These are phyloP conservation scores for Ips typographus DNA, from an alignment of 1,140 invertebrate species.

Conservation along the genomic window DNA sequence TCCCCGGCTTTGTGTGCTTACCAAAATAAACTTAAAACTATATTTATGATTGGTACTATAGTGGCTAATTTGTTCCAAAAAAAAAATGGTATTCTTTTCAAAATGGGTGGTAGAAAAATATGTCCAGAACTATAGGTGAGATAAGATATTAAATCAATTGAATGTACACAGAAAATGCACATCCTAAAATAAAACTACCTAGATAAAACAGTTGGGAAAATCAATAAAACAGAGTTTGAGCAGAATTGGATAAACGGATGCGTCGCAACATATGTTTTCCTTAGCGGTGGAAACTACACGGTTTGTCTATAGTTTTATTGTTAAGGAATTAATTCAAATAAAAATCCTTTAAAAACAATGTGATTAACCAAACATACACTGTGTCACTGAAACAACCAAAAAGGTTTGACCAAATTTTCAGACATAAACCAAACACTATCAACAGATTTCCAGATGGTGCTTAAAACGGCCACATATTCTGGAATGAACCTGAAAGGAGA, in stretches of 20 bases:
- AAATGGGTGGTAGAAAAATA: too few relatives aligned
- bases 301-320: not conserved
- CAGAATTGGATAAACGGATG: slow-evolving; percentile 18
- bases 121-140: too few relatives aligned
- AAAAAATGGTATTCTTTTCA: too few relatives aligned
- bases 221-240: slow-evolving; percentile 30
- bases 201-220: slow-evolving; percentile 10
- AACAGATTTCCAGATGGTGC: slow-evolving; percentile 17
- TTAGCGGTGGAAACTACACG: not conserved
- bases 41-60: too few relatives aligned
- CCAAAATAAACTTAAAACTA: too few relatives aligned
- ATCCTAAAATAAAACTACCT: too few relatives aligned
- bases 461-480: slow-evolving; percentile 48
- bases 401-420: not conserved
- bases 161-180: too few relatives aligned
- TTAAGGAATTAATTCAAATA: not conserved
- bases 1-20: too few relatives aligned
- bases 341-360: not conserved
- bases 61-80: too few relatives aligned
- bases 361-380: not conserved
- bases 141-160: too few relatives aligned
- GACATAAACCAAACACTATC: not conserved
- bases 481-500: slow-evolving; percentile 49
- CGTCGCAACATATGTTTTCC: slow-evolving; percentile 27
- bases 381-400: not conserved